Percentiles rank a stretch among this genome's conserved stretches.
Evolutionary conservation across 2,888 invertebrate genomes (phyloP).

Genomic region (Dysmachus trigonus): DNA sequence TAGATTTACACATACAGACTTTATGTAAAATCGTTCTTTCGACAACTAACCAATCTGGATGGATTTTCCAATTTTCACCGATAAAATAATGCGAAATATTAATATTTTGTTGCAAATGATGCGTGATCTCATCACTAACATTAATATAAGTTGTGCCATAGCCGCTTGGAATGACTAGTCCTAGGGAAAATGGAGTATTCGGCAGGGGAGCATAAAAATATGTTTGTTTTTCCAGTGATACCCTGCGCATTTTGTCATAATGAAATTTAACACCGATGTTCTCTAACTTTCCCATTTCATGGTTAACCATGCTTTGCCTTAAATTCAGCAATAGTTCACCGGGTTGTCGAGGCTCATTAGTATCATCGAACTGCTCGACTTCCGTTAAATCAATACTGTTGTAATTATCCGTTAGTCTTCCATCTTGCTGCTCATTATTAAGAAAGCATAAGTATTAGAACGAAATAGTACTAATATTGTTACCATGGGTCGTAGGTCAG

Average conservation of each 20-base stretch:
- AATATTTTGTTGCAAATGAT: constrained; percentile 72
- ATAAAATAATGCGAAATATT: constrained; percentile 78
- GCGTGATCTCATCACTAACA: constrained; percentile 80
- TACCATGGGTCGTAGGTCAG: constrained; percentile 88
- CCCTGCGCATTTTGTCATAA: constrained; percentile 86
- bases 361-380: constrained; percentile 85
- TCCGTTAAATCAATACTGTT: constrained; percentile 96
- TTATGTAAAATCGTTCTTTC: too few relatives aligned
- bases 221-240: constrained; percentile 80
- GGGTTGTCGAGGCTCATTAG: constrained; percentile 72
- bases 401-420: constrained; percentile 83
- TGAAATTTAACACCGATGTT: constrained; percentile 80
- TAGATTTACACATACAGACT: too few relatives aligned
- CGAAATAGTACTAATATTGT: constrained; percentile 52
- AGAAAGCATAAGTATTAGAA: not conserved
- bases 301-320: constrained; percentile 77
- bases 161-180: constrained; percentile 80
- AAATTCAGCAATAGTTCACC: constrained; percentile 67
- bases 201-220: constrained; percentile 84
- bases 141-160: constrained; percentile 73
- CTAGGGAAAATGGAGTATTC: constrained; percentile 89
- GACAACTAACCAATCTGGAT: constrained; percentile 79
- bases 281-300: constrained; percentile 72
- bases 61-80: constrained; percentile 79
- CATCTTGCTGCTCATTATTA: constrained; percentile 6